Evolutionary conservation across 2,113 vertebrate genomes (phyloP), one percentile per base, ranked within the genome.

Genomic region (Montifringilla adamsi): DNA sequence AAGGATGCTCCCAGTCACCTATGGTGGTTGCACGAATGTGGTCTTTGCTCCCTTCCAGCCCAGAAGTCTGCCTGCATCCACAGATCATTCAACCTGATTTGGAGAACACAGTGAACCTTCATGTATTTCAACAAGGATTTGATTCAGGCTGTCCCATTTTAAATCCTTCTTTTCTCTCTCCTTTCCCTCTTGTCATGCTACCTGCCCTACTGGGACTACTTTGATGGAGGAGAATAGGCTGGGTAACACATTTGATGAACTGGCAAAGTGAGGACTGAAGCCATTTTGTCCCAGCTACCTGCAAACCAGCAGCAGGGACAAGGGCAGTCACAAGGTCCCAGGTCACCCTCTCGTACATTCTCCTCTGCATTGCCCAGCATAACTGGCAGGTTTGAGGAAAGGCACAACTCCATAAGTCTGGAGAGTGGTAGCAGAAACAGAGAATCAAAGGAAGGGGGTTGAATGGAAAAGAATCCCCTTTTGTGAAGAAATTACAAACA

Each of bases 401-500:
- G 49, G n/a, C 46, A 84, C 28, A 72, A 10, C 9, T 70, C 27
- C 30, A 52, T 24, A 31, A 85, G 19, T 58, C 58, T 3, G 7
- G 49, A 58, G 44, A 52, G 28, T 53, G n/a, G 66, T 26, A 27
- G 22, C 41, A 90, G 58, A 85, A 91, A 87, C 22, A 64, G 50
- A 56, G 12, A 17, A 58, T 89, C 66, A 69, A 73, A 89, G 27
- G 35, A 60, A 84, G 21, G 19, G n/a, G 28, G 22, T 20, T 78
- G 44, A 92, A 92, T 63, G 67, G 43, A 81, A 93, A 76, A 93
- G 26, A 84, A 56, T 73, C 46, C 4, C 63, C 69, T 90, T 88
- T 92, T 85, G 70, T 91, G 67, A 95, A 80, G 73, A 85, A 49
- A 90, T 97, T 96, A 79, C 93, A 96, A 96, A 94, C 93, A 97